Evolutionary conservation across 2,797 vertebrate species (phyloP).

Genomic region (Rachycentron canadum): DNA sequence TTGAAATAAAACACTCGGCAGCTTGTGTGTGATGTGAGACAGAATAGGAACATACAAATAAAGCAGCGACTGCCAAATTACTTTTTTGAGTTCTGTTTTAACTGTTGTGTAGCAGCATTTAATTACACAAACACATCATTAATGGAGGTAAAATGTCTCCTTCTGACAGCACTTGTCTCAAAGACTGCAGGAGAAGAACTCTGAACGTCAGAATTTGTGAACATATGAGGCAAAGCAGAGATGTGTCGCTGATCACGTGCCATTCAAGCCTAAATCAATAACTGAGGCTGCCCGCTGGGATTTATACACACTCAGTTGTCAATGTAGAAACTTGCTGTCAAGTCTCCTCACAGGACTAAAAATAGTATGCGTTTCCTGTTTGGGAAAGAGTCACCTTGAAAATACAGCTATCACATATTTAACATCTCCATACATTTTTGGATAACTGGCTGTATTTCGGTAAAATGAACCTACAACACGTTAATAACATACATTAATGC

Average conservation of each 20-base stretch:
- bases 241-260: slow-evolving; percentile 1
- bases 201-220: slow-evolving; percentile 11
- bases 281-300: neutral
- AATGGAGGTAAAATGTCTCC: neutral
- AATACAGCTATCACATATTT: neutral
- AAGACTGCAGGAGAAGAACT: neutral
- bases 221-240: neutral
- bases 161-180: too few relatives aligned
- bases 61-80: neutral
- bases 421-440: neutral
- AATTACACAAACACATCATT: neutral
- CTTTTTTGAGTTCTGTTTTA: neutral
- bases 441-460: neutral
- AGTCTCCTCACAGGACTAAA: neutral
- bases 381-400: neutral
- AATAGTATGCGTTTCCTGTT: neutral
- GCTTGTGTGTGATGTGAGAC: neutral
- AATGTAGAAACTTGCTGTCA: slow-evolving; percentile 11
- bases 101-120: neutral
- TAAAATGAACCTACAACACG: neutral
- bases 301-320: slow-evolving; percentile 7
- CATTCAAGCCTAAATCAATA: slow-evolving; percentile 18
- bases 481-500: neutral
- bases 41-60: neutral
- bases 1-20: slow-evolving; percentile 3